Evolutionary conservation across 2,888 invertebrate genomes (phyloP).

Genomic region (Beris chalybata): DNA sequence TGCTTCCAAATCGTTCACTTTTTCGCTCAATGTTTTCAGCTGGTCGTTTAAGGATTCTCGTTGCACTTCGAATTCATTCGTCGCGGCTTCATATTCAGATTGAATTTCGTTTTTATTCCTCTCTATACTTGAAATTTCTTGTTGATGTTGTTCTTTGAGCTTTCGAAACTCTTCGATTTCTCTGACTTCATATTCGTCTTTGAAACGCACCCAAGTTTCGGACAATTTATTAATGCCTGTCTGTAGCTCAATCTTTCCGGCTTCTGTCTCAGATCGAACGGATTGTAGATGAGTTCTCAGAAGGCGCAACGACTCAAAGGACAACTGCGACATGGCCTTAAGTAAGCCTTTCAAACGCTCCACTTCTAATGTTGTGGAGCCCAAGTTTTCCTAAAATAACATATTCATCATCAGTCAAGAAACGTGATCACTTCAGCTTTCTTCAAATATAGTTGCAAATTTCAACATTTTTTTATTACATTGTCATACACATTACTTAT

Average conservation of each 20-base stretch:
- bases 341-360: slow-evolving; percentile 64
- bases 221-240: slow-evolving; percentile 59
- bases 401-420: slow-evolving; percentile 3
- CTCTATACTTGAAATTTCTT: slow-evolving; percentile 50
- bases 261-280: slow-evolving; percentile 60
- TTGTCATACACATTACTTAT: not conserved
- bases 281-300: slow-evolving; percentile 64
- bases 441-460: not conserved
- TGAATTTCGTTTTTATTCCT: slow-evolving; percentile 8
- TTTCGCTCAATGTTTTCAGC: slow-evolving; percentile 42
- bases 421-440: not conserved
- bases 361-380: slow-evolving; percentile 66
- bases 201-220: slow-evolving; percentile 61
- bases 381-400: slow-evolving; percentile 68
- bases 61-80: slow-evolving; percentile 49
- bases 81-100: slow-evolving; percentile 36
- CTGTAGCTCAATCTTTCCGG: slow-evolving; percentile 60
- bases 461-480: not conserved
- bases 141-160: slow-evolving; percentile 66
- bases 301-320: slow-evolving; percentile 60
- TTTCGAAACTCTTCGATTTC: slow-evolving; percentile 65
- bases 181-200: slow-evolving; percentile 59
- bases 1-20: slow-evolving; percentile 47
- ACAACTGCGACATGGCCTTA: slow-evolving; percentile 59
- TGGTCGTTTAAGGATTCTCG: slow-evolving; percentile 41